A percentile compares a stretch with the other conserved stretches of the same genome.
These are phyloP conservation scores for Allolobophora icterica DNA, from an alignment of 2,888 invertebrate species.

Conservation along the genomic window DNA sequence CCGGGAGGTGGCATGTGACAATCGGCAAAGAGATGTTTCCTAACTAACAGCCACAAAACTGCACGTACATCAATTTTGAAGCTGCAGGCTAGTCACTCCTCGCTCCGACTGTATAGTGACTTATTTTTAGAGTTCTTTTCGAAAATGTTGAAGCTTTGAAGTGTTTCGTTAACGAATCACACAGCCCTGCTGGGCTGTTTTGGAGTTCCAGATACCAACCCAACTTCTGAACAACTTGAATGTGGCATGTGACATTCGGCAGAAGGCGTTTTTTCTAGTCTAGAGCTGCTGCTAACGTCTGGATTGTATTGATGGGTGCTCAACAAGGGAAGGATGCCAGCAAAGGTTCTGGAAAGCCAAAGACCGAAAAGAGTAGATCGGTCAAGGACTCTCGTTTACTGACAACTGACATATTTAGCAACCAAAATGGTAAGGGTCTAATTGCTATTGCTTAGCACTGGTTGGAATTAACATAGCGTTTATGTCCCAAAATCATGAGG, in stretches of 20 bases:
- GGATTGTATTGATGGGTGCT: constrained; percentile 34
- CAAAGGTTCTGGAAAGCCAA: constrained; percentile 30
- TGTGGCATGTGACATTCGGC: background rate
- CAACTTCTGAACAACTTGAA: background rate
- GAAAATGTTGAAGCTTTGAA: background rate
- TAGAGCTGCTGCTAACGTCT: constrained; percentile 12
- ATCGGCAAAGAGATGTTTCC: background rate
- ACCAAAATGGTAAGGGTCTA: background rate
- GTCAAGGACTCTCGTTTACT: background rate
- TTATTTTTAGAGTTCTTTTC: background rate
- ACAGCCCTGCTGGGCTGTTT: background rate
- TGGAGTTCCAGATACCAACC: background rate
- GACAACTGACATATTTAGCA: constrained; percentile 25
- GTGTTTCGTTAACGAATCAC: background rate
- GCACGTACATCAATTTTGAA: background rate
- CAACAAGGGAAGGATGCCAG: constrained; percentile 37
- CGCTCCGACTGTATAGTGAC: background rate
- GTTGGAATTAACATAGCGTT: background rate
- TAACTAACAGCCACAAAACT: background rate
- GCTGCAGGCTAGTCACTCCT: background rate
- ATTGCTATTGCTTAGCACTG: background rate
- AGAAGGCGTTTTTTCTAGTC: background rate
- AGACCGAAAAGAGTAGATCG: constrained; percentile 28
- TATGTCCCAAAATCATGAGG: background rate
- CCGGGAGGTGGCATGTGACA: background rate